Conservation (phyloP, 2,113 vertebrate species). For the Electrona antarctica region DNA sequence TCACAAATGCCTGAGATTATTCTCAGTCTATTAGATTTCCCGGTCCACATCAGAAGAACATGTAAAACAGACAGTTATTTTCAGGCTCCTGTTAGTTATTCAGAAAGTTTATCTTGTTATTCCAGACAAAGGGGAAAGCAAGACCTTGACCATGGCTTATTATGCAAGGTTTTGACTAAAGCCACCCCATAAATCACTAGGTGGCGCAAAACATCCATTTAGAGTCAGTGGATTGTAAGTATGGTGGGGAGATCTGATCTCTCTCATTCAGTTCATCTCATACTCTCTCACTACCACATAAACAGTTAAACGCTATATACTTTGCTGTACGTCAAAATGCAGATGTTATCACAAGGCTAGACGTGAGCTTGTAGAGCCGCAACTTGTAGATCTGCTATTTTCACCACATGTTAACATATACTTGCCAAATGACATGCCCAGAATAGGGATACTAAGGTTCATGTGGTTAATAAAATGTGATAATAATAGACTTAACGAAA, state of each 20-base stretch:
- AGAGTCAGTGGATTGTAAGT: background rate
- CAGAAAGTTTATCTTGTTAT: background rate
- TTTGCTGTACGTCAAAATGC: no score
- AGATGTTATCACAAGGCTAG: background rate
- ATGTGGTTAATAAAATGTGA: constrained; percentile 13
- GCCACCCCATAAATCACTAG: constrained; percentile 17
- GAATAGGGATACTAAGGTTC: no score
- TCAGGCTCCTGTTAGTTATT: no score
- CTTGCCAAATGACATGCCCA: no score
- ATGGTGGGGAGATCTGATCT: no score
- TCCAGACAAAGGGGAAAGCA: background rate
- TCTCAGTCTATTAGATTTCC: background rate
- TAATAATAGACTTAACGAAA: constrained; percentile 25
- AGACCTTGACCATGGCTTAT: background rate
- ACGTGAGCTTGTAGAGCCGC: no score
- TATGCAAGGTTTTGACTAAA: background rate
- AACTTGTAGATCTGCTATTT: no score
- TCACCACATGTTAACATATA: no score
- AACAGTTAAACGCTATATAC: no score
- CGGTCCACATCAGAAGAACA: background rate
- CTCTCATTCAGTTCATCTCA: no score
- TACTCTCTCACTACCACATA: no score
- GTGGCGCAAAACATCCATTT: constrained; percentile 19
- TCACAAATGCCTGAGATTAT: background rate
- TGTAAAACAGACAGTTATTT: background rate